Percentiles rank a stretch among this genome's conserved stretches.
Conservation (phyloP, 2,888 invertebrate species). For the Theristus sp. region DNA sequence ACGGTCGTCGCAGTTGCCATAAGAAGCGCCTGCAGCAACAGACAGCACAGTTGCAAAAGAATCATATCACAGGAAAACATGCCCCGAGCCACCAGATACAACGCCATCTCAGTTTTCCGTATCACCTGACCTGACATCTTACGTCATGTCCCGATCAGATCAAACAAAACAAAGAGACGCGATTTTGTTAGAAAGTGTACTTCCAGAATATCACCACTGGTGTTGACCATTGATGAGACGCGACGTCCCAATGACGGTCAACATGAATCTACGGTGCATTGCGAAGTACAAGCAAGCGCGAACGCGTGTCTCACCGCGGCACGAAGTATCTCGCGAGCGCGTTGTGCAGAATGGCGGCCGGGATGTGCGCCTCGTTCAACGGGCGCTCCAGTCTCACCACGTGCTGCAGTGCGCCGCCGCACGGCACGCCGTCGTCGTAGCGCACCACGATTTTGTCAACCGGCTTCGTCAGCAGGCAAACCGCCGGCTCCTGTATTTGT, state of each 20-base stretch:
- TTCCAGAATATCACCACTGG: no score
- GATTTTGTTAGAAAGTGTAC: background rate
- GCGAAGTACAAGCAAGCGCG: no score
- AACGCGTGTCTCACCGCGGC: constrained; percentile 14
- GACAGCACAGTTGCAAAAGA: no score
- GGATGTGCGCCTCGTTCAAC: constrained; percentile 4
- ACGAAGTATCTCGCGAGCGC: constrained; percentile 17
- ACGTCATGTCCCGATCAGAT: no score
- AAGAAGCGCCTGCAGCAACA: constrained; percentile 43
- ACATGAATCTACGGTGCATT: background rate
- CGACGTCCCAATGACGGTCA: background rate
- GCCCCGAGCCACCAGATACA: no score
- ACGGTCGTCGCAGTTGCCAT: constrained; percentile 45
- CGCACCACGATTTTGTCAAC: constrained; percentile 54
- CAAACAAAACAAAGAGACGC: background rate
- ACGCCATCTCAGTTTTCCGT: background rate
- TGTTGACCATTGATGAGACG: no score
- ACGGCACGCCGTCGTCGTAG: constrained; percentile 29
- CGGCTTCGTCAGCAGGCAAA: constrained; percentile 47
- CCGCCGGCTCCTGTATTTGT: constrained; percentile 21
- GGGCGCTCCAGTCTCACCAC: constrained; percentile 14
- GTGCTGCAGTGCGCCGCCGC: constrained; percentile 5
- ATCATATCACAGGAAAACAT: no score
- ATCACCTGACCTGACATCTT: no score
- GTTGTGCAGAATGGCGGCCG: constrained; percentile 14